phyloP scores from a whole-genome alignment of 2,797 vertebrate genomes.

The Paguma larvata region DNA sequence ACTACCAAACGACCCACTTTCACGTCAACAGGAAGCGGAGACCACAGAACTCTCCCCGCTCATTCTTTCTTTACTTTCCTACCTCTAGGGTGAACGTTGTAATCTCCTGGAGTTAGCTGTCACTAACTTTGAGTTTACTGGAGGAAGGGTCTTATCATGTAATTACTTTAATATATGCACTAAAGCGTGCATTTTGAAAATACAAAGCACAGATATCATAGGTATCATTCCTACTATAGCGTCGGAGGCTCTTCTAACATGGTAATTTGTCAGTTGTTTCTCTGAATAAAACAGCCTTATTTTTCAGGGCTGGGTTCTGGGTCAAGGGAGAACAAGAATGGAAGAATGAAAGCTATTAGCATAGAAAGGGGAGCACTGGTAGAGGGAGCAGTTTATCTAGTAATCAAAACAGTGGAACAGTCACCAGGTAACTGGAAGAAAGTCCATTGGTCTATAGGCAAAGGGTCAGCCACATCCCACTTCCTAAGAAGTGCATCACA shows the following conservation, averaged over 20 bases:
- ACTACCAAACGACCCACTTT: neutral
- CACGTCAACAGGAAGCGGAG: neutral
- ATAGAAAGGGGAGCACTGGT: neutral
- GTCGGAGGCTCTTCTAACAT: neutral
- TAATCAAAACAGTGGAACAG: slow-evolving; percentile 8
- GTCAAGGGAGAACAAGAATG: neutral
- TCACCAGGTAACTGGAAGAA: neutral
- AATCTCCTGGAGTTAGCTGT: neutral
- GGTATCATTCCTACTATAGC: neutral
- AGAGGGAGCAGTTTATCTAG: neutral
- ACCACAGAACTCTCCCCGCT: neutral
- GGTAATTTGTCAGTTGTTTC: neutral
- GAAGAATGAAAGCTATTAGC: neutral
- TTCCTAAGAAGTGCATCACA: neutral
- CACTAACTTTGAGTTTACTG: neutral
- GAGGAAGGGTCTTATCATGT: neutral
- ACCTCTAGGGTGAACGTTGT: neutral
- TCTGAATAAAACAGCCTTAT: neutral
- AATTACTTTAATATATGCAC: neutral
- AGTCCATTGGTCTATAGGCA: neutral
- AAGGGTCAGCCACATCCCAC: neutral
- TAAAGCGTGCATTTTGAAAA: neutral
- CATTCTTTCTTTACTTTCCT: neutral
- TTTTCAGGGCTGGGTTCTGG: neutral
- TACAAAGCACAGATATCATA: neutral